Evolutionary conservation across 2,888 invertebrate genomes (phyloP).

Genomic region (Euplagia quadripunctaria): DNA sequence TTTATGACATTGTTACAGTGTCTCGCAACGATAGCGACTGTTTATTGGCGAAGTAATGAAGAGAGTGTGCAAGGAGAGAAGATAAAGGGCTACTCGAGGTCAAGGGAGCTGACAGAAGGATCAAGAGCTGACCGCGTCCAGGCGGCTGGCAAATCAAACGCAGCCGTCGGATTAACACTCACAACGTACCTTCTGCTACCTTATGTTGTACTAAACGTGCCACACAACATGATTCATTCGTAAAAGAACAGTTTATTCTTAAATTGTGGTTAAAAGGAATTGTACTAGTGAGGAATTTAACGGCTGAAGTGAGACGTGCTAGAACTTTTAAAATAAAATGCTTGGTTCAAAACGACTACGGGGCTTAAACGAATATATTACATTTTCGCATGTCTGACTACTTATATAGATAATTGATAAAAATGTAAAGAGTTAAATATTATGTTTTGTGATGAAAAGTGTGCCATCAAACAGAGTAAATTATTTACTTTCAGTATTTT

Average conservation of each 20-base stretch:
- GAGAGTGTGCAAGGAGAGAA: conserved; percentile 94
- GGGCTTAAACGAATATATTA: conserved; percentile 43
- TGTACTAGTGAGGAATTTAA: conserved; percentile 34
- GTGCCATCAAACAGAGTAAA: conserved; percentile 55
- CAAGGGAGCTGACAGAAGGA: conserved; percentile 91
- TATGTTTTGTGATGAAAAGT: conserved; percentile 51
- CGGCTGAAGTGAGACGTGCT: conserved; percentile 44
- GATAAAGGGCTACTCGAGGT: conserved; percentile 92
- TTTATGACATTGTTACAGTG: conserved; percentile 84
- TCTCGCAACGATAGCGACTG: conserved; percentile 94
- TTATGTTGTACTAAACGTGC: conserved; percentile 51
- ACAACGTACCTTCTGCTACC: conserved; percentile 53
- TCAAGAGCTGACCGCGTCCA: conserved; percentile 93
- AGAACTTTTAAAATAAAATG: conserved; percentile 47
- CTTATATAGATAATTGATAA: conserved; percentile 26
- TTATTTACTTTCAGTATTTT: conserved; percentile 39
- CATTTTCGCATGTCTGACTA: conserved; percentile 38
- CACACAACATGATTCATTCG: conserved; percentile 45
- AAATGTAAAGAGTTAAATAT: conserved; percentile 14
- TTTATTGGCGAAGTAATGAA: conserved; percentile 95
- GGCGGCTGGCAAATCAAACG: conserved; percentile 84
- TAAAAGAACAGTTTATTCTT: conserved; percentile 35
- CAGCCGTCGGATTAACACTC: conserved; percentile 51
- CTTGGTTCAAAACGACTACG: conserved; percentile 35
- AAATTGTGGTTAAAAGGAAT: conserved; percentile 28